These are phyloP conservation scores for Drosophila pruinosa DNA, from an alignment of 1,140 invertebrate species.

Conservation along the genomic window DNA sequence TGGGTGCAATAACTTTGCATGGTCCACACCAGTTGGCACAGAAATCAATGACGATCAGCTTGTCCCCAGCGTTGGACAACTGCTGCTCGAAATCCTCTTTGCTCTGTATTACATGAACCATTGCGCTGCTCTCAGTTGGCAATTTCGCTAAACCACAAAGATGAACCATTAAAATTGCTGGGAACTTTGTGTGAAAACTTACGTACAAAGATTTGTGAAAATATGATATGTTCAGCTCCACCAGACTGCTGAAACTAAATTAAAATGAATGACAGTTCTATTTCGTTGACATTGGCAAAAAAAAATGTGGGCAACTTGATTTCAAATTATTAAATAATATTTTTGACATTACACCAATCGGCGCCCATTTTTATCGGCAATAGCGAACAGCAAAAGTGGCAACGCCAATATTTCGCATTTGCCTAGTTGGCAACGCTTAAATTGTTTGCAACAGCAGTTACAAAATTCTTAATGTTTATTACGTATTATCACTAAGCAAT, in stretches of 20 bases:
- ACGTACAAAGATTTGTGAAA: background rate
- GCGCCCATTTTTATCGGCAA: background rate
- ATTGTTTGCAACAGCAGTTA: too few species aligned
- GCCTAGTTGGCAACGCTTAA: background rate
- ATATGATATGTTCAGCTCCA: background rate
- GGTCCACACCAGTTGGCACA: conserved; percentile 93
- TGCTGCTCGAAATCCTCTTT: conserved; percentile 83
- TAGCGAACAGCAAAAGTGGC: background rate
- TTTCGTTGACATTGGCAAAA: background rate
- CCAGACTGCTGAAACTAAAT: conserved; percentile 6
- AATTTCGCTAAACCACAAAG: background rate
- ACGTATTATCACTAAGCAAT: too few species aligned
- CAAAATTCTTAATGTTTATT: too few species aligned
- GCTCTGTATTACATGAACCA: conserved; percentile 76
- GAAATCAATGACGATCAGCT: conserved; percentile 95
- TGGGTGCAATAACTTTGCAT: conserved; percentile 95
- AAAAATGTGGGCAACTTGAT: background rate
- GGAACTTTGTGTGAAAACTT: background rate
- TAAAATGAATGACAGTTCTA: background rate
- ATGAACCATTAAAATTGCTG: background rate
- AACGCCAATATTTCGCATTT: background rate
- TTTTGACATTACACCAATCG: background rate
- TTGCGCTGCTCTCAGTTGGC: background rate
- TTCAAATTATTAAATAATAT: background rate
- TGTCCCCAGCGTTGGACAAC: conserved; percentile 89